Conservation (phyloP, 2,797 vertebrate genomes). For the Amblyraja radiata region DNA sequence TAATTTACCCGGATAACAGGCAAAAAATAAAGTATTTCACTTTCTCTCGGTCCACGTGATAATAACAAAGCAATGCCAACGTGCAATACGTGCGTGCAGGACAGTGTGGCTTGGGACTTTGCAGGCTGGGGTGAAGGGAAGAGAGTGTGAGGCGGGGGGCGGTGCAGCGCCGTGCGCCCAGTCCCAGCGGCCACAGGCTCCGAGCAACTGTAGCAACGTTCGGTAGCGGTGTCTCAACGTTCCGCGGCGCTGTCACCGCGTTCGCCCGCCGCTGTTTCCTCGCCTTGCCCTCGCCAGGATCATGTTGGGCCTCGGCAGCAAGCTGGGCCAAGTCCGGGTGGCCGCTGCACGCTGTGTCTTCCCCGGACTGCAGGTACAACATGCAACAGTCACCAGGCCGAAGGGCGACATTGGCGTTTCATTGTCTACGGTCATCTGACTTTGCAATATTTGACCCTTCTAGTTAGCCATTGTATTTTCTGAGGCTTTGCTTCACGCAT, state of each 20-base stretch:
- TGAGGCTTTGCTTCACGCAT: background rate
- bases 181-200: background rate
- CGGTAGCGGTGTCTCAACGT: background rate
- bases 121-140: no score
- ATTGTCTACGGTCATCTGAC: no score
- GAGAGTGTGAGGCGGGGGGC: background rate
- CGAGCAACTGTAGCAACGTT: background rate
- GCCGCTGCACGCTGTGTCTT: background rate
- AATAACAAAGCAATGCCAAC: no score
- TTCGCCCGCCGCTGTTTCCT: background rate
- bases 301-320: background rate
- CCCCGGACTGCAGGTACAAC: background rate
- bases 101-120: no score
- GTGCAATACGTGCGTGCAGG: no score
- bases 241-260: background rate
- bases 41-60: no score
- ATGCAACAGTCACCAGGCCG: no score
- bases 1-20: no score
- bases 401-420: no score
- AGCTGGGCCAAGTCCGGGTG: background rate
- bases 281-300: background rate
- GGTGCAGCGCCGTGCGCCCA: background rate
- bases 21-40: no score
- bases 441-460: background rate
- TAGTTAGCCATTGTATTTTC: background rate